Evolutionary conservation across 2,888 invertebrate species (phyloP).

Genomic region (Cloeon dipterum): DNA sequence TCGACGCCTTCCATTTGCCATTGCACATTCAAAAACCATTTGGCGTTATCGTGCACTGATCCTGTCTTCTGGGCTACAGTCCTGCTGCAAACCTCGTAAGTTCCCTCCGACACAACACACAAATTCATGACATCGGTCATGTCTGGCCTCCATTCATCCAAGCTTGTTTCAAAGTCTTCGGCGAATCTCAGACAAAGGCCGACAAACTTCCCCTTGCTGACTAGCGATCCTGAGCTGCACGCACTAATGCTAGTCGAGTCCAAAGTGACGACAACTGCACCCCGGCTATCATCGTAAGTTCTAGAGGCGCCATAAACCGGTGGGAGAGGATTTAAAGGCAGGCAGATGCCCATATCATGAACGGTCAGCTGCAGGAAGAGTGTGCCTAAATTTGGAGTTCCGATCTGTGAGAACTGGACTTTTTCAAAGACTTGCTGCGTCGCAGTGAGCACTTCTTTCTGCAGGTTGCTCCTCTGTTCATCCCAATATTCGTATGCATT

Average conservation of each 20-base stretch:
- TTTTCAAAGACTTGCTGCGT: slow-evolving; percentile 52
- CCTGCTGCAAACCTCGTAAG: slow-evolving; percentile 89
- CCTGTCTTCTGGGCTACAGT: slow-evolving; percentile 69
- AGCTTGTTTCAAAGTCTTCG: slow-evolving; percentile 87
- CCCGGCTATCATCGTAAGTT: slow-evolving; percentile 37
- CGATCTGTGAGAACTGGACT: slow-evolving; percentile 51
- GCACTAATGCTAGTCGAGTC: slow-evolving; percentile 93
- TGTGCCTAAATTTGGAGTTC: slow-evolving; percentile 64
- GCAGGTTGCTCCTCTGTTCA: slow-evolving; percentile 77
- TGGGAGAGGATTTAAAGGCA: slow-evolving; percentile 69
- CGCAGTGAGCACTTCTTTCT: slow-evolving; percentile 62
- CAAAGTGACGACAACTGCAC: slow-evolving; percentile 85
- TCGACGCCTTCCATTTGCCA: slow-evolving; percentile 99
- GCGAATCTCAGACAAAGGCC: slow-evolving; percentile 86
- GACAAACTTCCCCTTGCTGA: slow-evolving; percentile 70
- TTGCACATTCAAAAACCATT: slow-evolving; percentile 93
- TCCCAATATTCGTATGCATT: slow-evolving; percentile 99
- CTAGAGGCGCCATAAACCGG: slow-evolving; percentile 21
- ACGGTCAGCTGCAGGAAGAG: slow-evolving; percentile 84
- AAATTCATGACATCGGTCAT: slow-evolving; percentile 67
- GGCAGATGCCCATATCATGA: slow-evolving; percentile 88
- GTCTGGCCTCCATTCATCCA: slow-evolving; percentile 95
- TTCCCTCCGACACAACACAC: slow-evolving; percentile 96
- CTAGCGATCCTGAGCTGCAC: slow-evolving; percentile 85
- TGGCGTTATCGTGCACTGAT: slow-evolving; percentile 56